Evolutionary conservation across 2,113 vertebrate genomes (phyloP), one percentile per base, ranked within the genome.

Genomic region (Hemichromis elongatus): DNA sequence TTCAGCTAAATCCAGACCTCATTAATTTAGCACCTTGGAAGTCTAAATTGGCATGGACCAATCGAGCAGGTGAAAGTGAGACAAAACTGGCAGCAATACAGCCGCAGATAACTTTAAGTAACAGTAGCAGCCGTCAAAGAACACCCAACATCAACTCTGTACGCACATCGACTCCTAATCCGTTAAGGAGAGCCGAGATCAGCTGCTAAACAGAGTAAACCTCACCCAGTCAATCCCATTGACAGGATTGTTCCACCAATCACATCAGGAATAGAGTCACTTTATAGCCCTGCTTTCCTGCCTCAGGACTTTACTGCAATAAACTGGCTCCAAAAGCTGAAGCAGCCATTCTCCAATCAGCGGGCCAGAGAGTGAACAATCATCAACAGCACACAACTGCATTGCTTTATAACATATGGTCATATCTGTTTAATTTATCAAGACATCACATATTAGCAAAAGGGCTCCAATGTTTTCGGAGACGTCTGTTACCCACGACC

Each of bases 191-290:
- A 84, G 87, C 42, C 1, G 24, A 83, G 93, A 87, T 94, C 87
- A 89, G 87, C 80, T 68, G 84, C 92, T 94, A 89, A 91, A 88
- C 87, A 89, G 28, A 90, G 93, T 84, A 82, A 84, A 88, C 93
- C 80, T 84, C 18, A 52, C 81, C 81, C 78, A 85, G 83, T 80
- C 84, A 86, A 90, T 93, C 89, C 87, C 87, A 90, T 30, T 66
- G 84, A 85, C 79, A 59, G 75, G 61, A 88, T 82, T 24, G 79
- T 84, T 81, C 81, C 21, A 55, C 55, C 66, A 47, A 75, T 5
- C 3, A 19, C 6, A 82, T 77, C 75, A 85, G 83, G 85, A 84
- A 88, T 21, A 84, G 33, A 79, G 70, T 86, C 87, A 86, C 70
- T 66, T 53, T 57, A 7, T 50, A 53, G 59, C 56, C 40, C 11